Base-by-base conservation (phyloP, 2,113 vertebrate genomes). In the Seriola quinqueradiata region DNA sequence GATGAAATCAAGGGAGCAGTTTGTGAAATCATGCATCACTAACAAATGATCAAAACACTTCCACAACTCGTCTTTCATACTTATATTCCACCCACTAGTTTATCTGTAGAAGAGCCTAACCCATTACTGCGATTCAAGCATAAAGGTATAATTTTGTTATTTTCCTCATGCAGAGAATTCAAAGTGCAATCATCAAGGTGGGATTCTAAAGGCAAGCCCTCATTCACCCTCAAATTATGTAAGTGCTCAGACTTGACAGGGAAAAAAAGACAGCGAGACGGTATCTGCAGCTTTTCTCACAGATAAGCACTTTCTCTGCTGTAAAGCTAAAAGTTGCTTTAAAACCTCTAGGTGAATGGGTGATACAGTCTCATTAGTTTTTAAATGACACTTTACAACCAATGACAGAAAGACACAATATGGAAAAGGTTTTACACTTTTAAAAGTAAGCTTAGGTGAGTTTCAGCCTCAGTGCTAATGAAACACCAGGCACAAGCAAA, bases 131-230 rank as follows among this genome's bases (percentile, higher is more conserved):
- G 36, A 54, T 65, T 66, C 59, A 63, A 25, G n/a, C 46, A 50
- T 13, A 23, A 61, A 72, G n/a, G 32, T 80, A 52, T 82, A 38
- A 81, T 84, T 84, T 69, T 59, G 25, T 65, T 70, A 61, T 75
- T 77, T 82, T 52, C 59, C 34, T 77, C 44, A 59, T 77, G 59
- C 60, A 58, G 58, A 46, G 28, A 59, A 63, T 34, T 75, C 11
- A 66, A 73, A 68, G 52, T 77, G 70, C 48, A 70, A 58, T 76
- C 59, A 77, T 79, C 32, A 67, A 74, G 77, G 32, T 58, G 60
- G 83, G 28, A 67, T 40, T 81, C 63, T 55, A 16, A 63, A 77
- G 58, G 59, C 63, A 75, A 83, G 77, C 16, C 34, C 12, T 82
- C 17, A 67, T 55, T 74, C 60, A 52, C 38, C 16, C 48, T 57